Evolutionary conservation across 2,888 invertebrate genomes (phyloP).

Genomic region (Cosmia trapezina): DNA sequence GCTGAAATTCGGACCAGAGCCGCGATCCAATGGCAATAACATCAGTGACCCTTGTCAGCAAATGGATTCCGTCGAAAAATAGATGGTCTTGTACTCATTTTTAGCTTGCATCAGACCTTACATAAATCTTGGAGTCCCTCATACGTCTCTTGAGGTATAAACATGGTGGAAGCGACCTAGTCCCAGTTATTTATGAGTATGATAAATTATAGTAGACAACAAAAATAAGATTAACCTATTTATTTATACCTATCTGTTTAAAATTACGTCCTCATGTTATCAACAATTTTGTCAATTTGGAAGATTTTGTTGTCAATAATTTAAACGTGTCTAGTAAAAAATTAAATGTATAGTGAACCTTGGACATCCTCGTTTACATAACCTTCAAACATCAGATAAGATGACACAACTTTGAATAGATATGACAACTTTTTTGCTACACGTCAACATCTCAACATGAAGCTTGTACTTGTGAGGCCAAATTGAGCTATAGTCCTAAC

Average conservation of each 20-base stretch:
- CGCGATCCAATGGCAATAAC: constrained; percentile 75
- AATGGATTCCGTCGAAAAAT: constrained; percentile 77
- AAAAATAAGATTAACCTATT: constrained; percentile 62
- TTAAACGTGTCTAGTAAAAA: constrained; percentile 41
- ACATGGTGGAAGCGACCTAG: constrained; percentile 69
- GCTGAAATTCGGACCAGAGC: constrained; percentile 72
- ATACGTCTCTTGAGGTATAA: constrained; percentile 76
- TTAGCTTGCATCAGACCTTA: constrained; percentile 75
- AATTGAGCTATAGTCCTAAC: background rate
- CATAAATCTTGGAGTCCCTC: constrained; percentile 81
- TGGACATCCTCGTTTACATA: constrained; percentile 43
- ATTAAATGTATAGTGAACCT: constrained; percentile 46
- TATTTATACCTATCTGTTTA: constrained; percentile 38
- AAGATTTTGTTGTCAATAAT: constrained; percentile 43
- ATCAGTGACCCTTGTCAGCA: constrained; percentile 84
- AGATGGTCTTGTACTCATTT: constrained; percentile 80
- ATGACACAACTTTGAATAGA: constrained; percentile 53
- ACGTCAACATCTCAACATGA: constrained; percentile 13
- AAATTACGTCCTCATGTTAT: constrained; percentile 8
- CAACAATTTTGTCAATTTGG: background rate
- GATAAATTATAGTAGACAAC: constrained; percentile 72
- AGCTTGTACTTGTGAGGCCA: background rate
- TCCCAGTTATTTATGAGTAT: constrained; percentile 80
- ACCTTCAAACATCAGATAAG: constrained; percentile 53
- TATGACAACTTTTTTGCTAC: constrained; percentile 53